A percentile compares a stretch with the other conserved stretches of the same genome.
Evolutionary conservation across 2,113 vertebrate genomes (phyloP).

Genomic region (zebrafish (Danio rerio)): GRCz12tu NC_133196.1:25612501-25613000

Average conservation of each 20-base stretch:
- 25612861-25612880: conserved; percentile 44
- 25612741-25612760: conserved; percentile 68
- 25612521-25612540: neutral
- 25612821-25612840: conserved; percentile 13
- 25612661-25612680: conserved; percentile 30
- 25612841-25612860: neutral
- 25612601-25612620: neutral
- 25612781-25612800: conserved; percentile 33
- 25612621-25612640: neutral
- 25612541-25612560: neutral
- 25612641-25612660: conserved; percentile 1
- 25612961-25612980: neutral
- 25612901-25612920: neutral
- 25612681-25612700: conserved; percentile 41
- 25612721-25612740: conserved; percentile 67
- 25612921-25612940: conserved; percentile 1
- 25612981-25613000: neutral
- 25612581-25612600: neutral
- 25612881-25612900: neutral
- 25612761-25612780: conserved; percentile 62
- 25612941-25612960: neutral
- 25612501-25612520: neutral
- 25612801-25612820: neutral
- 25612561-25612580: neutral
- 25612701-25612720: conserved; percentile 69